Conservation (phyloP, 2,797 vertebrate species). For the Trachurus trachurus region DNA sequence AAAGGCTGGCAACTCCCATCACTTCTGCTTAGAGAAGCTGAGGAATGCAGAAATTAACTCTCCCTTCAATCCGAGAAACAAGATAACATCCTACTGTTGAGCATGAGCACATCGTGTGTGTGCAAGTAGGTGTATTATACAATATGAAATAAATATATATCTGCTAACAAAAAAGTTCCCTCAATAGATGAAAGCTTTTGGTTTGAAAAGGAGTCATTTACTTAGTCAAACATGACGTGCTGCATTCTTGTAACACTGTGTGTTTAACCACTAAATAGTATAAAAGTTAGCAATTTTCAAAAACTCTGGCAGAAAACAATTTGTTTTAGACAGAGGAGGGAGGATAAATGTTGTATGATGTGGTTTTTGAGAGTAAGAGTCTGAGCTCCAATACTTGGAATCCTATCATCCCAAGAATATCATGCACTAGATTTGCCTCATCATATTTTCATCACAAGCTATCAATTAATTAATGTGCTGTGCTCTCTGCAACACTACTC, state of each 20-base stretch:
- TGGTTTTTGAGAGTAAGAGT: neutral
- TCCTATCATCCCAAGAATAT: neutral
- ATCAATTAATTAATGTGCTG: slow-evolving; percentile 2
- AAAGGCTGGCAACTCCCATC: slow-evolving; percentile 77
- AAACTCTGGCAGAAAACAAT: neutral
- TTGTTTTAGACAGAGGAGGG: neutral
- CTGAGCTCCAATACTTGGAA: neutral
- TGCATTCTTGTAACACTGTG: neutral
- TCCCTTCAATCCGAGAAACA: neutral
- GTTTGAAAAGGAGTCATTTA: neutral
- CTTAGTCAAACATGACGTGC: neutral
- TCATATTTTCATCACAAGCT: neutral
- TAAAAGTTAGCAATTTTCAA: neutral
- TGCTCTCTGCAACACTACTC: neutral
- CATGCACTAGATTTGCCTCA: neutral
- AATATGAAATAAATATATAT: neutral
- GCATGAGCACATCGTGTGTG: neutral
- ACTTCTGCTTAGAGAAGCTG: slow-evolving; percentile 71
- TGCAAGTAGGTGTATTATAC: neutral
- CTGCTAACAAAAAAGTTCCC: neutral
- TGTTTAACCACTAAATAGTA: slow-evolving; percentile 1
- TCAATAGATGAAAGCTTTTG: neutral
- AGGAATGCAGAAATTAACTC: slow-evolving; percentile 51
- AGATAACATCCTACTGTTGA: slow-evolving; percentile 1
- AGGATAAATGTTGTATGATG: neutral